Evolutionary conservation across 2,797 vertebrate species (phyloP), one percentile per base, ranked within the genome.

Genomic region (Jordanella pulchra): DNA sequence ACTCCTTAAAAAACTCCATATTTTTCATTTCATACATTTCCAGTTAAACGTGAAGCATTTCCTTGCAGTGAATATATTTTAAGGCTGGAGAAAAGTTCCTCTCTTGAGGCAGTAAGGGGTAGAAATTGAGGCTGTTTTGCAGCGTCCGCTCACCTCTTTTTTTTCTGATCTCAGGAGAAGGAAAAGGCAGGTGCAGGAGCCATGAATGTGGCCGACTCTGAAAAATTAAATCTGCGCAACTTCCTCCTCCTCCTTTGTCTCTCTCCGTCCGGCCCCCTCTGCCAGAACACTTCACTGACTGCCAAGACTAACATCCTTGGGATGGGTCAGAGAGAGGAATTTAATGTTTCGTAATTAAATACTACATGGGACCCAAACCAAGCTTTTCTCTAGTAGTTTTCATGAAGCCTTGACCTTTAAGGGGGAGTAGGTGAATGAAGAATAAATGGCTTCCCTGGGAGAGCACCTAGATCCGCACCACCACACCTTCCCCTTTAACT

Each of bases 101-200:
- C 93, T 94, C 91, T 91, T 85, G 80, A 77, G 84, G 87, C 84
- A 86, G 89, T 87, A 76, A 25, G 86, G 83, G 84, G 81, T 64
- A 86, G 90, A 87, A 91, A 86, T 88, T 90, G 90, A 90, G 90
- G 86, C 28, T 84, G 84, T 91, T 88, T 88, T 81, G 83, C 85
- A 89, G 91, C 92, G 85, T 90, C 90, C 89, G 83, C 87, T 92
- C 82, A 80, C 67, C 81, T 78, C 77, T 82, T 90, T 89, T 91
- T 11, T 88, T 92, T 85, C 88, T 85, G 80, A 93, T 90, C 89
- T 91, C 90, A 92, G 92, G 93, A 93, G 90, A 91, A 93, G 91
- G 90, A 93, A 93, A 92, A 93, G 89, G 83, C 93, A 94, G 93
- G 93, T 94, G 93, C 92, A 93, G 89, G 76, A 85, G 84, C 28